phyloP scores from a whole-genome alignment of 2,888 invertebrate species.

The Helicoverpa assulta region DNA sequence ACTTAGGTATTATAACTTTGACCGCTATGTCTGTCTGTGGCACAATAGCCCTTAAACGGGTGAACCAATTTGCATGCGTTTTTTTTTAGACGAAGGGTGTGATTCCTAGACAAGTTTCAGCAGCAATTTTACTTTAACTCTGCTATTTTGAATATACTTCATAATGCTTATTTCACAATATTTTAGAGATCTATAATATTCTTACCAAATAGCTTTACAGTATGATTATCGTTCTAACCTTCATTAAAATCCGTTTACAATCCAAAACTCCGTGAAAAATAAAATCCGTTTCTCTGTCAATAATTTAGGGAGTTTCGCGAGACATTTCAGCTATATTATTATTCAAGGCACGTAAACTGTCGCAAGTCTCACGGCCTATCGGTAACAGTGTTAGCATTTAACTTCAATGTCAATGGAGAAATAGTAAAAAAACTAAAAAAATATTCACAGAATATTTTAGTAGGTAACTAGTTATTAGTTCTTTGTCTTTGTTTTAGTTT shows the following conservation, averaged over 20 bases:
- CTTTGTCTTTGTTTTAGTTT: background rate
- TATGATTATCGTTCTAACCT: background rate
- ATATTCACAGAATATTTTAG: constrained; percentile 36
- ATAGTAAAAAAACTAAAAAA: constrained; percentile 39
- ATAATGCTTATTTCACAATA: too few species aligned
- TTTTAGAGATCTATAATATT: background rate
- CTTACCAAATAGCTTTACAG: too few species aligned
- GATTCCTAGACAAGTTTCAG: too few species aligned
- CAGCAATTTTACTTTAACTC: too few species aligned
- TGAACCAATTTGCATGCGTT: too few species aligned
- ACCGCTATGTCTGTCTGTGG: too few species aligned
- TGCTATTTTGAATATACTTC: too few species aligned
- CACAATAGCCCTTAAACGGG: too few species aligned
- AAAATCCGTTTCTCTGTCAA: constrained; percentile 50
- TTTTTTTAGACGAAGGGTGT: too few species aligned
- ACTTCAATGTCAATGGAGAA: constrained; percentile 39
- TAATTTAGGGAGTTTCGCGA: constrained; percentile 36
- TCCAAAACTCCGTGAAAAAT: constrained; percentile 24
- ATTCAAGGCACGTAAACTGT: constrained; percentile 56
- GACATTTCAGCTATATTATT: constrained; percentile 44
- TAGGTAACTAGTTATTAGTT: background rate
- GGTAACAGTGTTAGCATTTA: constrained; percentile 44
- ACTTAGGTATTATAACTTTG: too few species aligned
- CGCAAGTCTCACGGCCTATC: constrained; percentile 51
- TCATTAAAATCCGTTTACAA: background rate